Base-by-base conservation (phyloP, 1,140 invertebrate species). In the Hylaeus anthracinus region DNA sequence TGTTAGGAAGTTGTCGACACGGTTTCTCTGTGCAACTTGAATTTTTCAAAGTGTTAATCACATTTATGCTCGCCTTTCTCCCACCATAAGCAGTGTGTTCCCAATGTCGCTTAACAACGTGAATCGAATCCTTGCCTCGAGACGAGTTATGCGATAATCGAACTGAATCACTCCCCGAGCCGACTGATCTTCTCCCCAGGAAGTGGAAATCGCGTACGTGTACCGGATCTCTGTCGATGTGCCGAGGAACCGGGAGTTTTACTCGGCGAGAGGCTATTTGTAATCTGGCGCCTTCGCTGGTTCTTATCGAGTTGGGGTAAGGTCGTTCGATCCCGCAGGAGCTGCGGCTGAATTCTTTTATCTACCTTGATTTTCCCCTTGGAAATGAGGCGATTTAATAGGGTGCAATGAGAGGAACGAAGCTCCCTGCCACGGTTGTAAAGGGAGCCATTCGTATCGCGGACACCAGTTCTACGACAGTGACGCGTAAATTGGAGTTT, bases 321-420 rank as follows among this genome's bases (percentile, higher is more conserved):
- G 77, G 51, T 79, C 77, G 77, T 71, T 79, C 77, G 60, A 61
- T 37, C 69, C 77, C 26, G 0, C 2, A 60, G 77, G 69, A 56
- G 77, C 70, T 79, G 69, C 41, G 70, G 77, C n/a, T 72, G 51
- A 72, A 79, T 79, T 79, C 77, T 79, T 79, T 79, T 72, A 64
- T 79, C 69, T 72, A 37, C 70, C 69, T 79, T 72, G 77, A 79
- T 79, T 79, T 79, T 79, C 77, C 70, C 69, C 69, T 79, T 79
- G 77, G 77, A 79, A 72, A 79, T 79, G 77, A 79, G 72, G 69
- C 77, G 77, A 79, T 79, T 79, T 79, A 79, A 79, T 79, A 79
- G 69, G 60, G 77, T 79, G 77, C 77, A 72, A 79, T 79, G 77
- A 79, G 77, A 72, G 60, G 77, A 48, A 79, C 53, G 70, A 72